phyloP scores from a whole-genome alignment of 37 sponge, comb jelly and placozoan genomes.

The Amphimedon queenslandica region DNA sequence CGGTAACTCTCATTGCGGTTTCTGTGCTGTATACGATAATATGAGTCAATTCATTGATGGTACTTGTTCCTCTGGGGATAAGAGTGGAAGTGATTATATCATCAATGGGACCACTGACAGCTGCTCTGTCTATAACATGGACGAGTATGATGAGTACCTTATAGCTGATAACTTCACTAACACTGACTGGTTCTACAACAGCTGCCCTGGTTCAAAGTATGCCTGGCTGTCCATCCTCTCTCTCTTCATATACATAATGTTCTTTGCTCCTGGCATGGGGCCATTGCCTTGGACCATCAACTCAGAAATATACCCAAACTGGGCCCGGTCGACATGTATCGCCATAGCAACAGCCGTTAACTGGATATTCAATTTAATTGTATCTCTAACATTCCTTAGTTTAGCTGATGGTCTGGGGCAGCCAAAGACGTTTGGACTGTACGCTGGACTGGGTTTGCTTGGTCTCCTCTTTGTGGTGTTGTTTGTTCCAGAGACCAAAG shows the following conservation, averaged over 20 bases:
- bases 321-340: slow-evolving; percentile 80
- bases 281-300: slow-evolving; percentile 95
- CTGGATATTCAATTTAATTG: slow-evolving; percentile 82
- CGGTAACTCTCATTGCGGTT: slow-evolving; percentile 68
- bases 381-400: slow-evolving; percentile 85
- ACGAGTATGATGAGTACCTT: neutral
- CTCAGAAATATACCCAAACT: slow-evolving; percentile 96
- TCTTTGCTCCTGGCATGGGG: slow-evolving; percentile 95
- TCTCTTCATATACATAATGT: slow-evolving; percentile 80
- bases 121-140: neutral
- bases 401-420: slow-evolving; percentile 56
- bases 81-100: neutral
- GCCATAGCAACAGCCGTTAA: slow-evolving; percentile 76
- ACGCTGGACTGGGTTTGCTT: slow-evolving; percentile 55
- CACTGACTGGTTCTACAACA: slow-evolving; percentile 24
- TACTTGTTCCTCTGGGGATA: slow-evolving; percentile 28
- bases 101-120: neutral
- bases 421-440: slow-evolving; percentile 64
- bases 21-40: slow-evolving; percentile 43
- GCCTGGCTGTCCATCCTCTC: slow-evolving; percentile 65
- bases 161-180: neutral
- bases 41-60: slow-evolving; percentile 32
- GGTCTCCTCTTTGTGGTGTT: slow-evolving; percentile 67
- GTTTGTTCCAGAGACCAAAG: slow-evolving; percentile 83
- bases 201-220: slow-evolving; percentile 41